Evolutionary conservation across 1,140 invertebrate species (phyloP).

Genomic region (Cataglyphis hispanica): DNA sequence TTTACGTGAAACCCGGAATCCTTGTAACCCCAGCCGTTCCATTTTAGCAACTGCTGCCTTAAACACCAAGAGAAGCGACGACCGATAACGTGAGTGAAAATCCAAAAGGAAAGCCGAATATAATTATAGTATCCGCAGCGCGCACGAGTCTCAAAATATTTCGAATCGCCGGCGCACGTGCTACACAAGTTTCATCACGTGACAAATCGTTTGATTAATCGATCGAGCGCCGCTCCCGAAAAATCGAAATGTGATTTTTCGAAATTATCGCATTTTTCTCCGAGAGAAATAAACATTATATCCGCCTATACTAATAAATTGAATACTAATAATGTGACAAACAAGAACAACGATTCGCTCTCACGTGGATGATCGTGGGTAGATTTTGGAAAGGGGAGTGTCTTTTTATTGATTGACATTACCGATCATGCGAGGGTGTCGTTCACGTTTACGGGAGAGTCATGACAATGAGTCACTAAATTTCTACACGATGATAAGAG

Average conservation of each 20-base stretch:
- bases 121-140: slow-evolving; percentile 18
- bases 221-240: background rate
- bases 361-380: background rate
- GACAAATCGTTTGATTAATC: slow-evolving; percentile 50
- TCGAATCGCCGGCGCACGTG: background rate
- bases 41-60: slow-evolving; percentile 95
- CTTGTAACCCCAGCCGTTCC: slow-evolving; percentile 99
- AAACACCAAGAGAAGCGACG: slow-evolving; percentile 38
- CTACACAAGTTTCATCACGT: slow-evolving; percentile 60
- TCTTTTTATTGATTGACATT: slow-evolving; percentile 19
- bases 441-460: background rate
- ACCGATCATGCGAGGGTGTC: background rate
- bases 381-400: background rate
- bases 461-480: background rate
- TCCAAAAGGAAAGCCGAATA: slow-evolving; percentile 11
- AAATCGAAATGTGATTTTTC: background rate
- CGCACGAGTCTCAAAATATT: background rate
- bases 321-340: background rate
- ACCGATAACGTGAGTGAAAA: background rate
- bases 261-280: background rate
- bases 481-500: background rate
- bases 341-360: background rate
- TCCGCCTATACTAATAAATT: too few relatives aligned
- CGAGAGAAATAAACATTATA: too few relatives aligned
- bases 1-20: slow-evolving; percentile 93